These are phyloP conservation scores for Muntiacus muntjak DNA, from an alignment of 2,113 vertebrate genomes.

Conservation along the genomic window DNA sequence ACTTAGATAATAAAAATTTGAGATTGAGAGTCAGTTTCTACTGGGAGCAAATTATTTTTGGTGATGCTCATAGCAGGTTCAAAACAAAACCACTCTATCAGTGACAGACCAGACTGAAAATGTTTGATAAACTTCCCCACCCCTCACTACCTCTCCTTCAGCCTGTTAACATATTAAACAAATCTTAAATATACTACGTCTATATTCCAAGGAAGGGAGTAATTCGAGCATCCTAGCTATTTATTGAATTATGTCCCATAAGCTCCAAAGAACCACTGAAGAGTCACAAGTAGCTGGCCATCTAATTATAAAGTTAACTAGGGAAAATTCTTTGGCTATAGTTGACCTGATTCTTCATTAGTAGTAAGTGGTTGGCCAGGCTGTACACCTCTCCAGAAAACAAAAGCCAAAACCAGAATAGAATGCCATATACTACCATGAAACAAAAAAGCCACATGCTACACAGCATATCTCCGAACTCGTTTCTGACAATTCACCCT, in stretches of 20 bases:
- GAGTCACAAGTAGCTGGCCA: not conserved
- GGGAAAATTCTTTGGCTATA: not conserved
- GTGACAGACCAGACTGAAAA: not conserved
- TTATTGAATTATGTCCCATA: not conserved
- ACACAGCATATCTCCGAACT: not conserved
- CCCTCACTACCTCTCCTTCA: too few relatives aligned
- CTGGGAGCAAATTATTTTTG: not conserved
- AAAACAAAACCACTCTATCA: not conserved
- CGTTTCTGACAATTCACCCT: not conserved
- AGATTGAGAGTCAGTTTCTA: conserved; percentile 19
- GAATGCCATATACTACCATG: not conserved
- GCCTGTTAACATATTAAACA: not conserved
- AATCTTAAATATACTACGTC: not conserved
- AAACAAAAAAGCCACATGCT: not conserved
- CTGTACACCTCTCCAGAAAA: not conserved
- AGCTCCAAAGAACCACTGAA: not conserved
- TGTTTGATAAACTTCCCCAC: not conserved
- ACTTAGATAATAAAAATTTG: conserved; percentile 76
- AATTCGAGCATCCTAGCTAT: not conserved
- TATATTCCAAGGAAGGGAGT: not conserved
- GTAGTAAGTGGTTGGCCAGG: not conserved
- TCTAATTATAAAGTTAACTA: not conserved
- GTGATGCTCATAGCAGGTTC: not conserved
- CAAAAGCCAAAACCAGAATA: not conserved
- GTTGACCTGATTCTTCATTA: not conserved